Conservation (phyloP, 2,797 vertebrate genomes). For the Chelonia mydas region DNA sequence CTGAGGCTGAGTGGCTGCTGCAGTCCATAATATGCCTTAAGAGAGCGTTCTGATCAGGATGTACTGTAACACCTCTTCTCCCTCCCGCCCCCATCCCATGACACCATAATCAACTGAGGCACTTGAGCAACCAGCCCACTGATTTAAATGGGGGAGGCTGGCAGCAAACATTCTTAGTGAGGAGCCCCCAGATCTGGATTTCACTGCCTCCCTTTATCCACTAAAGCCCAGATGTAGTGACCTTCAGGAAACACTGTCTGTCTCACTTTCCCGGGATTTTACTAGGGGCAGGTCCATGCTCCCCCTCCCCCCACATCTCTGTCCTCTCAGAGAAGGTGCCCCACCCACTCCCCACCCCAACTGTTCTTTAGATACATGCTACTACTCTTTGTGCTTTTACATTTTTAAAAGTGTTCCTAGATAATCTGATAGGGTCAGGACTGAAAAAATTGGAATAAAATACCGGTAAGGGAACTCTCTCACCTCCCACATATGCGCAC, state of each 20-base stretch:
- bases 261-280: background rate
- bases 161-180: background rate
- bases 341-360: too few species aligned
- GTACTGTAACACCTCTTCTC: background rate
- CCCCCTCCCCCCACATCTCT: rapidly evolving
- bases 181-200: background rate
- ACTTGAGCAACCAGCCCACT: background rate
- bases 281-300: background rate
- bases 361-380: background rate
- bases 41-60: background rate
- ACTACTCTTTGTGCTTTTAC: background rate
- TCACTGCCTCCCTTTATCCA: background rate
- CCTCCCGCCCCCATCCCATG: background rate
- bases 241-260: background rate
- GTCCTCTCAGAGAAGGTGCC: background rate
- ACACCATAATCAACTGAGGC: background rate
- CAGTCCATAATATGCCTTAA: background rate
- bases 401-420: background rate
- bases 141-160: background rate
- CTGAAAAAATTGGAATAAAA: constrained; percentile 1
- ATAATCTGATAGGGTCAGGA: background rate
- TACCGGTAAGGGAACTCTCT: background rate
- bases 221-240: background rate
- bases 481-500: background rate
- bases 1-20: too few species aligned